These are phyloP conservation scores for Heterochromis multidens DNA, from an alignment of 2,113 vertebrate species.

Conservation along the genomic window DNA sequence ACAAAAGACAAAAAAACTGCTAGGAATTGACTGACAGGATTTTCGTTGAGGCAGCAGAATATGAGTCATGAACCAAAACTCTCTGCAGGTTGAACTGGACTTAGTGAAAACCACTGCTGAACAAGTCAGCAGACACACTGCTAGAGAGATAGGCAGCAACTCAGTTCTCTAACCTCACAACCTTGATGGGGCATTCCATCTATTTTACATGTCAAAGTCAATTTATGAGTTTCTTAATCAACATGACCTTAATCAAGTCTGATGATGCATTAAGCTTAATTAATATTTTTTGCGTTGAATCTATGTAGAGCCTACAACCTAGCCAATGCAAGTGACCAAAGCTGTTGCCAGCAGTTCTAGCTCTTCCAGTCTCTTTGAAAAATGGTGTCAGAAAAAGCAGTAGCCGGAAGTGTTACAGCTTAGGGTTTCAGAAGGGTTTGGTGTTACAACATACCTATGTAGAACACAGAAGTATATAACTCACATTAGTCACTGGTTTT, in stretches of 20 bases:
- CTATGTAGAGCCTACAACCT: not conserved
- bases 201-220: not conserved
- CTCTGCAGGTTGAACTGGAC: not conserved
- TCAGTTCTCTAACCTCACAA: not conserved
- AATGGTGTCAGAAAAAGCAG: not conserved
- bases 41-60: too few relatives aligned
- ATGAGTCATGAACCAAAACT: too few relatives aligned
- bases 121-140: not conserved
- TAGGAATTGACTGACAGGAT: too few relatives aligned
- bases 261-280: not conserved
- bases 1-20: too few relatives aligned
- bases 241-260: not conserved
- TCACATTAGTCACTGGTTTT: too few relatives aligned
- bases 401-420: too few relatives aligned
- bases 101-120: not conserved
- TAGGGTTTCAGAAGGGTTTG: not conserved
- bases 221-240: not conserved
- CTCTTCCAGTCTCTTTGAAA: not conserved
- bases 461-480: not conserved
- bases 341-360: not conserved
- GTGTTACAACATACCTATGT: not conserved
- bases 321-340: not conserved
- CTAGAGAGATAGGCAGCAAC: not conserved
- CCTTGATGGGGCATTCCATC: not conserved
- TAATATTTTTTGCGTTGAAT: not conserved